A percentile compares a stretch with the other conserved stretches of the same genome.
These are phyloP conservation scores for Zygogramma bicolorata DNA, from an alignment of 2,888 invertebrate genomes.

Conservation along the genomic window DNA sequence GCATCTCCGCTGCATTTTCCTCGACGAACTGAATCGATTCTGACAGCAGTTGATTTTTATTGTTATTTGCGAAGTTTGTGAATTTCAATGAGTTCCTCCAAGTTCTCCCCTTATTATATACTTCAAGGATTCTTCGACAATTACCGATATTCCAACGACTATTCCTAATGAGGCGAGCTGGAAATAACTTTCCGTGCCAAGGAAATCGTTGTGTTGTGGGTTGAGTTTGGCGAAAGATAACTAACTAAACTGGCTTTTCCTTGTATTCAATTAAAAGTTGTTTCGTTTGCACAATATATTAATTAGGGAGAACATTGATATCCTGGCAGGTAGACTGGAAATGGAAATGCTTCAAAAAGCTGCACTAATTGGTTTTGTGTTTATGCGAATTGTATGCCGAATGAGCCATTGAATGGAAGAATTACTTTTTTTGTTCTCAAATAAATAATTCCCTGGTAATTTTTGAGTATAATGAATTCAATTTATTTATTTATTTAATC, in stretches of 20 bases:
- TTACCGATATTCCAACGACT: constrained; percentile 14
- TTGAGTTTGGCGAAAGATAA: constrained; percentile 1
- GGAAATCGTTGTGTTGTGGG: neutral
- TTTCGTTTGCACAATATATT: neutral
- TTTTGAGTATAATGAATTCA: too few species aligned
- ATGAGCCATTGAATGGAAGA: too few species aligned
- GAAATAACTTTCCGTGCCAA: constrained; percentile 14
- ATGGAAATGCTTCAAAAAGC: neutral
- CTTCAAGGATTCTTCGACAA: constrained; percentile 21
- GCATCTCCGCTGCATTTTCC: constrained; percentile 1
- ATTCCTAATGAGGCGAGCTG: neutral
- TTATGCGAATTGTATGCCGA: too few species aligned
- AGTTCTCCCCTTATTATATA: neutral
- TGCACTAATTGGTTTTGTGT: neutral
- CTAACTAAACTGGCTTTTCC: neutral
- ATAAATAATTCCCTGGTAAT: too few species aligned
- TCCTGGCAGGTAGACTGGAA: neutral
- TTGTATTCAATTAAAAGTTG: constrained; percentile 14
- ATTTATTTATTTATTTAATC: too few species aligned
- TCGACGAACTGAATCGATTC: constrained; percentile 55
- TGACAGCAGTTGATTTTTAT: constrained; percentile 61
- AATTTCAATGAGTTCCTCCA: constrained; percentile 56
- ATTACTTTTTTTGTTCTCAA: too few species aligned
- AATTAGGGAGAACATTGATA: neutral
- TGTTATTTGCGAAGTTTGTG: constrained; percentile 61